Evolutionary conservation across 2,888 invertebrate genomes (phyloP).

Genomic region (Pseudeuparius sepicola): DNA sequence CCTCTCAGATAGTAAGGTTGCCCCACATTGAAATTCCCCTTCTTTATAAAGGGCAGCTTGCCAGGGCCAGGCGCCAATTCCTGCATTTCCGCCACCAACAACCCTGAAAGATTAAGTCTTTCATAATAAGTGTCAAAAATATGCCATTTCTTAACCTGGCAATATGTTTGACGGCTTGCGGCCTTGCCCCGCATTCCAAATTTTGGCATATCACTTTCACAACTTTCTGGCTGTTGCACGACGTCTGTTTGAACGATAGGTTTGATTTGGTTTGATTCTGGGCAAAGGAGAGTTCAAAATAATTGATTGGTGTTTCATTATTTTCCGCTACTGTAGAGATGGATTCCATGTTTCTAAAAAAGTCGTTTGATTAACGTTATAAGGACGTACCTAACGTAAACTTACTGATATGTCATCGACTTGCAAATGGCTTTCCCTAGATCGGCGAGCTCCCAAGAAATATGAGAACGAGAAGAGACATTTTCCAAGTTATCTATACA

Average conservation of each 20-base stretch:
- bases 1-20: constrained; percentile 56
- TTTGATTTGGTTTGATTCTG: constrained; percentile 48
- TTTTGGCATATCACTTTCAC: constrained; percentile 57
- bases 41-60: constrained; percentile 78
- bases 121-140: constrained; percentile 1
- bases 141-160: constrained; percentile 47
- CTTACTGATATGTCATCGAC: constrained; percentile 67
- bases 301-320: constrained; percentile 27
- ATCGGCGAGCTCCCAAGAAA: constrained; percentile 55
- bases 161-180: constrained; percentile 53
- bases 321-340: constrained; percentile 22
- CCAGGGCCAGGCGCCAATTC: constrained; percentile 75
- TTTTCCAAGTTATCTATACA: constrained; percentile 60
- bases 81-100: constrained; percentile 69
- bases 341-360: constrained; percentile 26
- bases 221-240: constrained; percentile 52
- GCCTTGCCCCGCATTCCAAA: constrained; percentile 61
- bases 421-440: constrained; percentile 66
- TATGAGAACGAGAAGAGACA: constrained; percentile 47
- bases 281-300: constrained; percentile 52
- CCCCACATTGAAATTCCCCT: constrained; percentile 77
- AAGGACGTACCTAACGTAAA: too few species aligned
- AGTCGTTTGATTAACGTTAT: too few species aligned
- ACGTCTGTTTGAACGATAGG: constrained; percentile 55
- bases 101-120: constrained; percentile 47